Evolutionary conservation across 2,888 invertebrate genomes (phyloP), one percentile per base, ranked within the genome.

Genomic region (Gryllus longicercus): DNA sequence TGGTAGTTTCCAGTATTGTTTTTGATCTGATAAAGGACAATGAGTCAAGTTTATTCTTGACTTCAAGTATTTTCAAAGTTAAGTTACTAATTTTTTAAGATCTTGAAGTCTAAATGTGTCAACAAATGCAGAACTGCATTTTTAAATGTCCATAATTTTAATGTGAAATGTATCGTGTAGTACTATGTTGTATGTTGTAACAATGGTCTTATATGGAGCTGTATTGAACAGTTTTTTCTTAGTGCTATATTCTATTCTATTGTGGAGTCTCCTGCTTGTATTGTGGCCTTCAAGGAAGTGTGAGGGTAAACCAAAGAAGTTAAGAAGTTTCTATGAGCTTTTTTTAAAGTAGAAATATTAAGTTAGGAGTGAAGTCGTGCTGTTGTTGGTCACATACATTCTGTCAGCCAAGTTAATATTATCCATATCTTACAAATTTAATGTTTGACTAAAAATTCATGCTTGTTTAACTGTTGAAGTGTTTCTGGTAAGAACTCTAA

Each of bases 221-320:
- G 63, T 63, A n/a, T 10, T 63, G 63, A 63, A 14, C 63, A 63
- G 63, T 63, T 63, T 38, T 21, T 63, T 63, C 63, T 63, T 63
- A 63, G n/a, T 63, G n/a, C 63, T 63, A 63, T 63, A 63, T 18
- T 63, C 16, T 63, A 14, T 63, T 63, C 14, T 63, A 63, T 63
- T 63, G 63, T 63, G 63, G n/a, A 63, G 63, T 63, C 63, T 63
- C 8, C 14, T 63, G 63, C 63, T 63, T 63, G 63, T 63, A 63
- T 63, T 63, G 63, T 63, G 63, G 63, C 63, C 63, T 63, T 63
- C 63, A 63, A 63, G 63, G 63, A 63, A 18, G 14, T 63, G 63
- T 63, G 63, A 63, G 63, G 63, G 63, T 63, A 63, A 63, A 63
- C 63, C 63, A 63, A 63, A 63, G 63, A 63, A 63, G 63, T 18